Base-by-base conservation (phyloP, 1,140 invertebrate genomes). In the Lepidurus apus region DNA sequence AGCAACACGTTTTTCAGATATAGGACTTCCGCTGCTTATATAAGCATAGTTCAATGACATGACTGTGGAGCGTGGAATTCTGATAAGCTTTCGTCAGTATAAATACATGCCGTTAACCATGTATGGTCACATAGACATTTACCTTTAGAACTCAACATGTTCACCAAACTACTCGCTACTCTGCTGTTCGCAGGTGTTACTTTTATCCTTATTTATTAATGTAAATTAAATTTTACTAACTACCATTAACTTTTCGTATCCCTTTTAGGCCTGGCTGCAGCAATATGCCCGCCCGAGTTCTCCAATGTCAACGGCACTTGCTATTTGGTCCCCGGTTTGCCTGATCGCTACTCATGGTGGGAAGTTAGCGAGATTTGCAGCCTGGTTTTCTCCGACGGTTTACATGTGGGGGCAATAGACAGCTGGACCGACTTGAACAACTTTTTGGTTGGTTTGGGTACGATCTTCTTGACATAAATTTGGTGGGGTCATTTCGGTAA, bases 391-490 rank as follows among this genome's bases (percentile, higher is more conserved):
- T 43, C 73, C 26, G 73, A 79, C 44, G 42, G 43, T 21, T 79
- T 79, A 43, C 26, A 43, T 74, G 78, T 79, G 21, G 11, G 75
- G 43, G 47, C 34, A n/a, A 7, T 10, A 13, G 43, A 73, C 1
- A 21, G 75, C 11, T 79, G 78, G 78, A 47, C 74, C 21, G 42
- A 47, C 10, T 45, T 79, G n/a, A 79, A 79, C 74, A 24, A 42
- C 9, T 79, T 79, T 45, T 74, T 79, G 42, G 43, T 79, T 45
- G 78, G 78, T 42, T 74, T 79, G n/a, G 78, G 78, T 79, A 79
- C 0, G 74, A n/a, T 21, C 13, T 75, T 44, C 9, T 10, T 0
- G 10, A 77, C 8, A 77, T 73, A 24, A 13, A 43, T 11, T 77
- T 34, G 9, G 7, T 5, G 9, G 13, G 10, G 7, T 42, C 7